phyloP scores from a whole-genome alignment of 2,797 vertebrate genomes.

The Halcyon leucocephala region DNA sequence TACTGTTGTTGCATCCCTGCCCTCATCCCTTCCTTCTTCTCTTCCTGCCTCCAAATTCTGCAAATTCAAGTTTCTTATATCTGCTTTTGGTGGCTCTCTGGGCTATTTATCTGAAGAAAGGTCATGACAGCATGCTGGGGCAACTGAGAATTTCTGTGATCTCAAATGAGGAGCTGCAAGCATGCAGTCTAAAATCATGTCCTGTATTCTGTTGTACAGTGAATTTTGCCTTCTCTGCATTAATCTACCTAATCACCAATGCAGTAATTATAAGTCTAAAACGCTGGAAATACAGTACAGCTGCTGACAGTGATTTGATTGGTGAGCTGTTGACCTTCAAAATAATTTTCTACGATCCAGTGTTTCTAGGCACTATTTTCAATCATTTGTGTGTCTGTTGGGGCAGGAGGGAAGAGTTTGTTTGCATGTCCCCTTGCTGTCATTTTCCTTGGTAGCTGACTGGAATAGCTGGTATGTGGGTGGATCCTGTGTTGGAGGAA shows the following conservation, averaged over 20 bases:
- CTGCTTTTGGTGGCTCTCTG: not conserved
- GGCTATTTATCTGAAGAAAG: not conserved
- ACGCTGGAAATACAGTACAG: not conserved
- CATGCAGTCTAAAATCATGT: not conserved
- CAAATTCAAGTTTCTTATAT: not conserved
- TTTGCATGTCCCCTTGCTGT: not conserved
- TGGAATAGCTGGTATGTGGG: not conserved
- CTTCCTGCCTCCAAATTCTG: not conserved
- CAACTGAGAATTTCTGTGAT: not conserved
- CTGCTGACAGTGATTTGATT: not conserved
- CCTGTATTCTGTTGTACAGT: not conserved
- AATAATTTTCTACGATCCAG: not conserved
- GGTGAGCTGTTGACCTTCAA: fast-evolving
- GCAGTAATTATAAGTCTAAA: not conserved
- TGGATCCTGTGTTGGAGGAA: not conserved
- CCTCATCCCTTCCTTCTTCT: not conserved
- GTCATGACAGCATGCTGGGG: not conserved
- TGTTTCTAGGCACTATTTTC: not conserved
- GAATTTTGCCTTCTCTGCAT: not conserved
- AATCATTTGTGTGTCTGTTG: not conserved
- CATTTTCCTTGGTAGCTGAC: not conserved
- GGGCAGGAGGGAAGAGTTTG: not conserved
- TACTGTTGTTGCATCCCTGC: not conserved
- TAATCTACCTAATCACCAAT: not conserved
- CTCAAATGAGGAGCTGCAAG: not conserved